A percentile compares a stretch with the other conserved stretches of the same genome.
phyloP scores from a whole-genome alignment of 2,797 vertebrate species.

The Lagorchestes hirsutus region DNA sequence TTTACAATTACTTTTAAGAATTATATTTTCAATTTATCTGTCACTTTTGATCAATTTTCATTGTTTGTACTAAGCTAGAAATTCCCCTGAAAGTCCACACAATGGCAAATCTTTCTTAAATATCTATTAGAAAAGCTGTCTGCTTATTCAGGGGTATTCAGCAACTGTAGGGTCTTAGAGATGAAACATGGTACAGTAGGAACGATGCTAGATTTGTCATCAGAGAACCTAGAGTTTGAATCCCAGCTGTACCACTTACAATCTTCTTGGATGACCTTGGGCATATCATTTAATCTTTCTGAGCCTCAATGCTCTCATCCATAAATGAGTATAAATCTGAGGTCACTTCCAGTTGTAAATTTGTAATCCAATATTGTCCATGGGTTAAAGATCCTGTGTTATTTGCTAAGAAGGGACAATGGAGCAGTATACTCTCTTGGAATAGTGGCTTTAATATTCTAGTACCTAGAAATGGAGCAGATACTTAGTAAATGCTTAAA shows the following conservation, averaged over 20 bases:
- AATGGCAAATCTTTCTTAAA: neutral
- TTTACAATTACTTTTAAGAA: neutral
- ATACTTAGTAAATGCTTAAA: neutral
- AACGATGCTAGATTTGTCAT: neutral
- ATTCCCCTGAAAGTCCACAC: neutral
- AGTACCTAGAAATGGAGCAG: neutral
- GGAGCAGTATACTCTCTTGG: neutral
- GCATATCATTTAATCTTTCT: neutral
- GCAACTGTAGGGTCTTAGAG: neutral
- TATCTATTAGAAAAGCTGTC: neutral
- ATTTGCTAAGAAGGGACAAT: neutral
- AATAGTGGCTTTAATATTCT: neutral
- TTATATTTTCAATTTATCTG: neutral
- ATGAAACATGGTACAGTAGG: neutral
- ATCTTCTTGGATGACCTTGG: neutral
- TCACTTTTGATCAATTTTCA: neutral
- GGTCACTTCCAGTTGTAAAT: neutral
- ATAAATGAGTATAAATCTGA: neutral
- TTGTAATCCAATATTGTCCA: neutral
- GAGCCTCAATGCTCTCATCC: neutral
- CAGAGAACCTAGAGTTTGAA: neutral
- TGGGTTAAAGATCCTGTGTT: neutral
- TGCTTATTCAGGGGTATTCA: neutral
- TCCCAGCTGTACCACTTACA: neutral
- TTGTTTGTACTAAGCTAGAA: neutral